A percentile compares a stretch with the other conserved stretches of the same genome.
Conservation (phyloP, 2,113 vertebrate genomes). For the Chinchilla lanigera region DNA sequence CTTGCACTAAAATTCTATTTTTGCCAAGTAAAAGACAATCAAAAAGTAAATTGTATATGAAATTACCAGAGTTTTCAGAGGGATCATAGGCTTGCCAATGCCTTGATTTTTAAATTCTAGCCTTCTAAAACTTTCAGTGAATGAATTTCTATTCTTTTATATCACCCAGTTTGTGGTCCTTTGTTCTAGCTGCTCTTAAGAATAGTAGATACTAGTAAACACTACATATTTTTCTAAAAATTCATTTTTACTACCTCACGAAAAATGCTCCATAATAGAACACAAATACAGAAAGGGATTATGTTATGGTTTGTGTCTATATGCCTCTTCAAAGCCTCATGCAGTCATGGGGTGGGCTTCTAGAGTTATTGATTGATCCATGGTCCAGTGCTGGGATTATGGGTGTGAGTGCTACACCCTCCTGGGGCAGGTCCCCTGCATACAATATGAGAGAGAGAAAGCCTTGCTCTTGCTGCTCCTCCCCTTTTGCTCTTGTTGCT, state of each 20-base stretch:
- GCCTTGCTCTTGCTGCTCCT: no score
- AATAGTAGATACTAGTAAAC: background rate
- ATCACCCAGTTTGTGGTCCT: background rate
- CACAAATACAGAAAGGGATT: background rate
- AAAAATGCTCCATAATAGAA: background rate
- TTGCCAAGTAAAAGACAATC: background rate
- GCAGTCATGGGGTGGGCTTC: no score
- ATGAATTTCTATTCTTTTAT: background rate
- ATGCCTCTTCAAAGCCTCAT: no score
- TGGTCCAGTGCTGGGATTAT: no score
- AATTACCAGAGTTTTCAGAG: background rate
- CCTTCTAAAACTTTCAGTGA: background rate
- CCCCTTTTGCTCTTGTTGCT: no score
- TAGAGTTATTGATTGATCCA: no score
- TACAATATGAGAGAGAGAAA: no score
- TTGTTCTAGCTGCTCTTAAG: background rate
- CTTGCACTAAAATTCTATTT: background rate
- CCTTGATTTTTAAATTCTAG: background rate
- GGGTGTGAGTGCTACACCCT: no score
- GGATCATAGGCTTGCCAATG: background rate
- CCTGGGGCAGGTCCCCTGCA: no score
- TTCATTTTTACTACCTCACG: background rate
- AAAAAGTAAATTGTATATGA: background rate
- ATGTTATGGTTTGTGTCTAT: no score
- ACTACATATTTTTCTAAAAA: background rate